phyloP scores from a whole-genome alignment of 2,113 vertebrate genomes.

The Platichthys flesus region DNA sequence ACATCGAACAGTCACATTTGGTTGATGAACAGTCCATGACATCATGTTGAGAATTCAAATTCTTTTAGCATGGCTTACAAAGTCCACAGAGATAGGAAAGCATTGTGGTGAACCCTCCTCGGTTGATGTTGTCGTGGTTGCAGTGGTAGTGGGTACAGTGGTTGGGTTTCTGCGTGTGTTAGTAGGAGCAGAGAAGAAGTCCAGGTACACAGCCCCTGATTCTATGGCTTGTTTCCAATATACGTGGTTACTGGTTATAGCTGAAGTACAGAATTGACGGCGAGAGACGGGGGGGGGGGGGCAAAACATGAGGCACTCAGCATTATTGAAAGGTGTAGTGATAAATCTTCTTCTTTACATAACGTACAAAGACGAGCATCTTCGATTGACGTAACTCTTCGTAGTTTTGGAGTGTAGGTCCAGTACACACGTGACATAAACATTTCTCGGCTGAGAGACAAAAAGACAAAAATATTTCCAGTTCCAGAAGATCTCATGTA shows the following conservation, averaged over 20 bases:
- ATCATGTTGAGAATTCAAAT: constrained; percentile 66
- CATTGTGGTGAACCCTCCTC: constrained; percentile 30
- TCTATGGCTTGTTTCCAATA: constrained; percentile 82
- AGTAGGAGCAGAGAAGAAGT: constrained; percentile 46
- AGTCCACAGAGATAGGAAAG: constrained; percentile 62
- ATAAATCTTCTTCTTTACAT: constrained; percentile 32
- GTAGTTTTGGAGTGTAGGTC: constrained; percentile 15
- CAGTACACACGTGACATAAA: constrained; percentile 26
- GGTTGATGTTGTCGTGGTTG: constrained; percentile 13
- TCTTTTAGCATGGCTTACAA: constrained; percentile 71
- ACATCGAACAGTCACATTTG: constrained; percentile 59
- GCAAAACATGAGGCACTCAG: constrained; percentile 71
- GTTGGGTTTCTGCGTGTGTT: constrained; percentile 44
- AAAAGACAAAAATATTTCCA: constrained; percentile 38
- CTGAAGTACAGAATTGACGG: constrained; percentile 38
- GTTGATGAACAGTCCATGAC: constrained; percentile 71
- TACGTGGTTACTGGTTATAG: constrained; percentile 59
- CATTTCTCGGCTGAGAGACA: constrained; percentile 19
- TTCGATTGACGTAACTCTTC: constrained; percentile 22
- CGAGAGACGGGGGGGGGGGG: not conserved
- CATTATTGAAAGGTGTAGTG: constrained; percentile 60
- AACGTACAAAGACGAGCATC: constrained; percentile 45
- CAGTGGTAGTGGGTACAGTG: constrained; percentile 51
- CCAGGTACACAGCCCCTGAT: constrained; percentile 34
- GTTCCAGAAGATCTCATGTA: constrained; percentile 42